Percentiles rank a stretch among this genome's conserved stretches.
Evolutionary conservation across 2,888 invertebrate species (phyloP).

Genomic region (Caenorhabditis sulstoni): DNA sequence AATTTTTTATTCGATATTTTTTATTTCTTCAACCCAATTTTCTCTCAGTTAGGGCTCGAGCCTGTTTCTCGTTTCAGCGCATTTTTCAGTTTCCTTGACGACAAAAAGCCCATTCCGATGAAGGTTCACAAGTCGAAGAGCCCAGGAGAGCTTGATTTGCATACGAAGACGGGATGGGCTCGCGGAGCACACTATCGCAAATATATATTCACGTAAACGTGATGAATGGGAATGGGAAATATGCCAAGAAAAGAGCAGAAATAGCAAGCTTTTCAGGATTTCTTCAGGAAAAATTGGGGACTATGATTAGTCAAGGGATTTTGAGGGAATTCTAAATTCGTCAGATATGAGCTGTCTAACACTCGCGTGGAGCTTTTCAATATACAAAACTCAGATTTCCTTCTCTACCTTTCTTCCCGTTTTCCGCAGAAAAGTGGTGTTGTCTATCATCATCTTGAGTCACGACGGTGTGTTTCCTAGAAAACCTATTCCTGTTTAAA

Average conservation of each 20-base stretch:
- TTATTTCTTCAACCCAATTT: neutral
- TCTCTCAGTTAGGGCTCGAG: too few relatives aligned
- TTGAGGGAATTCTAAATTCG: too few relatives aligned
- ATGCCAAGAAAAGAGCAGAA: neutral
- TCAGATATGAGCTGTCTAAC: too few relatives aligned
- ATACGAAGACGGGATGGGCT: slow-evolving; percentile 6
- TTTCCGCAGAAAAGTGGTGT: neutral
- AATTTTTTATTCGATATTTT: slow-evolving; percentile 53
- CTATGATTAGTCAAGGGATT: neutral
- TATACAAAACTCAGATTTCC: too few relatives aligned
- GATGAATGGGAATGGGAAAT: neutral
- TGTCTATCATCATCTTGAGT: neutral
- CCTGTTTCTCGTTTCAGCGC: too few relatives aligned
- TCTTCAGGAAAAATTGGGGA: neutral
- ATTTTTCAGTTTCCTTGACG: neutral
- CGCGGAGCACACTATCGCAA: neutral
- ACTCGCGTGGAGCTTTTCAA: too few relatives aligned
- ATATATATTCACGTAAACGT: neutral
- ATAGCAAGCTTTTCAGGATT: neutral
- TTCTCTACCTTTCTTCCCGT: neutral
- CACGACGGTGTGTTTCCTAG: neutral
- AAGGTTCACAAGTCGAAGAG: neutral
- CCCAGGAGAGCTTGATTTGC: slow-evolving; percentile 14
- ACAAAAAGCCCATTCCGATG: neutral
- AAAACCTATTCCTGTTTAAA: neutral